Conservation (phyloP, 2,888 invertebrate genomes). For the Drosophila macrospina region DNA sequence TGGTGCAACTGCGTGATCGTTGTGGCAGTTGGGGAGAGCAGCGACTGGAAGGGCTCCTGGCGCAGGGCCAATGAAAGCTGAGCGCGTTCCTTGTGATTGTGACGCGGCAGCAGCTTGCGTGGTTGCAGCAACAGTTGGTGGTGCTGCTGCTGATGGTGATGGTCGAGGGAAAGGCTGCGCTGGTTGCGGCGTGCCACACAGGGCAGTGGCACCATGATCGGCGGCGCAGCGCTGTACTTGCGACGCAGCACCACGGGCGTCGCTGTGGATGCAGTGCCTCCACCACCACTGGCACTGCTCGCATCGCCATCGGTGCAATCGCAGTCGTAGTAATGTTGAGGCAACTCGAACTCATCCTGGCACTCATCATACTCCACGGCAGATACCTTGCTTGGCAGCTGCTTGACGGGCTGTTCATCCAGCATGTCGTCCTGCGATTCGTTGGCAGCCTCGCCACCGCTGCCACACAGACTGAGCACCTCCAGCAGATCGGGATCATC, state of each 20-base stretch:
- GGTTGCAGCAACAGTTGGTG: constrained; percentile 66
- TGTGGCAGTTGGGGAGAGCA: constrained; percentile 75
- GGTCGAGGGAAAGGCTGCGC: constrained; percentile 84
- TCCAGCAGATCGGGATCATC: constrained; percentile 85
- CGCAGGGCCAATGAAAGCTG: constrained; percentile 83
- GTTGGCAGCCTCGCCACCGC: constrained; percentile 78
- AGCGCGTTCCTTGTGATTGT: constrained; percentile 74
- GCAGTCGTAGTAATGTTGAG: constrained; percentile 79
- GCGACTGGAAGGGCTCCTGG: constrained; percentile 84
- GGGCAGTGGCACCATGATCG: constrained; percentile 78
- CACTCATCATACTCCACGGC: constrained; percentile 73
- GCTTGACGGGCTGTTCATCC: constrained; percentile 57
- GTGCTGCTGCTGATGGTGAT: constrained; percentile 64
- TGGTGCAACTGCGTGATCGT: constrained; percentile 71
- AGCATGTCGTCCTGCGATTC: constrained; percentile 77
- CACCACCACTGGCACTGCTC: constrained; percentile 72
- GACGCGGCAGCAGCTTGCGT: constrained; percentile 61
- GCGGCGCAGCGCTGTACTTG: constrained; percentile 81
- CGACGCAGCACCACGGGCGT: constrained; percentile 82
- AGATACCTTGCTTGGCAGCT: constrained; percentile 33
- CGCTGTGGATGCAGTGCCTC: constrained; percentile 50
- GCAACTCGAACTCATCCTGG: constrained; percentile 81
- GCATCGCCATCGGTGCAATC: constrained; percentile 82
- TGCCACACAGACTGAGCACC: constrained; percentile 83
- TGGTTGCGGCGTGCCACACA: constrained; percentile 73